phyloP scores from a whole-genome alignment of 1,140 invertebrate genomes.

The Paralvinella palmiformis region DNA sequence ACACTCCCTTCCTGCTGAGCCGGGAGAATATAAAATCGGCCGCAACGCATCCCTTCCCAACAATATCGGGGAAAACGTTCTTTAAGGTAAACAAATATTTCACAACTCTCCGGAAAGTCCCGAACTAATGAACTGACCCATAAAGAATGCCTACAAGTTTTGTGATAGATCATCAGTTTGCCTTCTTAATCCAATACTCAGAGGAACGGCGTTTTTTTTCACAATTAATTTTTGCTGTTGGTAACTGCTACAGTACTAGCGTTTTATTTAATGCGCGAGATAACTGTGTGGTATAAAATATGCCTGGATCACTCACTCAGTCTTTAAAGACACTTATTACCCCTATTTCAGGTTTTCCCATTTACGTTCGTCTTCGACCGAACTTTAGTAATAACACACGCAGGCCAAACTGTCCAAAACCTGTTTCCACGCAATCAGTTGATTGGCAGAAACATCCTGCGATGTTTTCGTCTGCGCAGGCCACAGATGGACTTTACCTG shows the following conservation, averaged over 20 bases:
- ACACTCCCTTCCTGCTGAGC: conserved; percentile 58
- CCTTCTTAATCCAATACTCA: no score
- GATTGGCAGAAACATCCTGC: conserved; percentile 67
- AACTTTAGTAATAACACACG: conserved; percentile 73
- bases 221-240: no score
- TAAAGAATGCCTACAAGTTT: no score
- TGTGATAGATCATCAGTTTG: no score
- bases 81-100: conserved; percentile 33
- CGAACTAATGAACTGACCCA: no score
- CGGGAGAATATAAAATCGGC: neutral
- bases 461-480: conserved; percentile 82
- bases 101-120: no score
- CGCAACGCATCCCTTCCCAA: neutral
- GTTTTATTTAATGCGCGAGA: no score
- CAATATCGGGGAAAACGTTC: conserved; percentile 21
- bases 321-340: no score
- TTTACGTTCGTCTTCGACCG: conserved; percentile 95
- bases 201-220: no score
- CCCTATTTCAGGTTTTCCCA: conserved; percentile 82
- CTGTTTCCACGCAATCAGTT: conserved; percentile 81
- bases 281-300: no score
- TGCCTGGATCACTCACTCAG: no score
- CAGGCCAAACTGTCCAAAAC: conserved; percentile 60
- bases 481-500: conserved; percentile 91
- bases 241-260: no score